Base-by-base conservation (phyloP, 2,113 vertebrate species). In the Aspidoscelis tigris region DNA sequence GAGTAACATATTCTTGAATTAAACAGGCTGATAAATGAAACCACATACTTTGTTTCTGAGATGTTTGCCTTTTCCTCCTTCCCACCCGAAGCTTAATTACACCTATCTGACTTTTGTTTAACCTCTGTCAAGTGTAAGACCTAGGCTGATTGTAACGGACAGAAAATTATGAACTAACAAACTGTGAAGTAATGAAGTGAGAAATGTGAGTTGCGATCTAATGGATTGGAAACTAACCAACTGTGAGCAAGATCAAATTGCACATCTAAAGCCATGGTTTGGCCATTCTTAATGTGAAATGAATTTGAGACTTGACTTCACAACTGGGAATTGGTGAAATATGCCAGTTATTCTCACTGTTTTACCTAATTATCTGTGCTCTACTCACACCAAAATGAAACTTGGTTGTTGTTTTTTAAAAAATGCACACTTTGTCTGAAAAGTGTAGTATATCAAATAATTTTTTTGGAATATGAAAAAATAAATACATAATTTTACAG, bases 201-300 rank as follows among this genome's bases (percentile, higher is more conserved):
- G 73, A 84, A 84, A 84, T 79, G 83, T 65, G 76, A 79, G 83
- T 79, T 65, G 69, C 2, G 43, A 79, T 79, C 77, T 79, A 84
- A 84, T 84, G 83, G 83, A 41, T 65, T 84, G 69, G 83, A 84
- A 84, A 79, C 76, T 73, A 84, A 84, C 83, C 83, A 79, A 65
- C 83, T 79, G 83, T 84, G 76, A 65, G 83, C 26, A 65, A 47
- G 76, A 77, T 84, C 4, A 64, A 3, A 61, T 2, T 75, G 18
- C 22, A 72, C 12, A 9, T 22, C 55, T 26, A 26, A 86, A 85
- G 77, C n/a, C 9, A 44, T 69, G 5, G 1, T 33, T 79, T 73
- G 76, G 58, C 50, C 76, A 44, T 65, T 58, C 39, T 58, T 79
- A 73, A 84, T 79, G 43, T 39, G 55, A 84, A 79, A 20, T 73